Evolutionary conservation across 1,140 invertebrate species (phyloP).

Genomic region (Sminthurides bifidus): DNA sequence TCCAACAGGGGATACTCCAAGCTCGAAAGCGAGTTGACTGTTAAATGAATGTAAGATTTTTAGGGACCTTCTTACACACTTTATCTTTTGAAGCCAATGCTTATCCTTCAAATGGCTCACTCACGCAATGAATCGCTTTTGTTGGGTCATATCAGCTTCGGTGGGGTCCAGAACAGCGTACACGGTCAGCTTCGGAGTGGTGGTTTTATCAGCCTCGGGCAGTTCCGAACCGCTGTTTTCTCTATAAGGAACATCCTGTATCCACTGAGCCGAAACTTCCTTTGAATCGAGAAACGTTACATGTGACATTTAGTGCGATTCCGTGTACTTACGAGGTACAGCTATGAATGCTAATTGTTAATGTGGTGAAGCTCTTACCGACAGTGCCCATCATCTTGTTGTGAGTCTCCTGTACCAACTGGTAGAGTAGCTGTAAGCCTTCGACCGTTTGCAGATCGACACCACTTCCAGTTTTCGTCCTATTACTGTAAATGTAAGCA

Average conservation of each 20-base stretch:
- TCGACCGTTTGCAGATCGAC: too few relatives aligned
- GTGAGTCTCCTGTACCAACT: conserved; percentile 13
- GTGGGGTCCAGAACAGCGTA: conserved; percentile 26
- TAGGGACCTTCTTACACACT: neutral
- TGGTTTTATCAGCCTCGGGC: conserved; percentile 14
- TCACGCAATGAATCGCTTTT: conserved; percentile 22
- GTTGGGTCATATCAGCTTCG: conserved; percentile 11
- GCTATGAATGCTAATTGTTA: neutral
- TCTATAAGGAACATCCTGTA: neutral
- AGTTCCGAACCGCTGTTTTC: neutral
- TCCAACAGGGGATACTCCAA: conserved; percentile 15
- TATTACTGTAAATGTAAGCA: conserved; percentile 24
- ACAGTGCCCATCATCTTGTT: conserved; percentile 5
- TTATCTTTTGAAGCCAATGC: neutral
- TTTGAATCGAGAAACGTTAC: neutral
- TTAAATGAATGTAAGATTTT: neutral
- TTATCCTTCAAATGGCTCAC: neutral
- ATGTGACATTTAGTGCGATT: neutral
- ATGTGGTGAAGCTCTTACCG: neutral
- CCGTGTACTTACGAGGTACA: neutral
- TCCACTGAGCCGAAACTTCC: neutral
- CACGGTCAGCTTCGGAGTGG: conserved; percentile 10
- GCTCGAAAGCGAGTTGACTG: conserved; percentile 20
- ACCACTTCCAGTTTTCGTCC: conserved; percentile 4
- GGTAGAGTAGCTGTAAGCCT: neutral